phyloP scores from a whole-genome alignment of 2,888 invertebrate species.

The Tenodera sinensis region DNA sequence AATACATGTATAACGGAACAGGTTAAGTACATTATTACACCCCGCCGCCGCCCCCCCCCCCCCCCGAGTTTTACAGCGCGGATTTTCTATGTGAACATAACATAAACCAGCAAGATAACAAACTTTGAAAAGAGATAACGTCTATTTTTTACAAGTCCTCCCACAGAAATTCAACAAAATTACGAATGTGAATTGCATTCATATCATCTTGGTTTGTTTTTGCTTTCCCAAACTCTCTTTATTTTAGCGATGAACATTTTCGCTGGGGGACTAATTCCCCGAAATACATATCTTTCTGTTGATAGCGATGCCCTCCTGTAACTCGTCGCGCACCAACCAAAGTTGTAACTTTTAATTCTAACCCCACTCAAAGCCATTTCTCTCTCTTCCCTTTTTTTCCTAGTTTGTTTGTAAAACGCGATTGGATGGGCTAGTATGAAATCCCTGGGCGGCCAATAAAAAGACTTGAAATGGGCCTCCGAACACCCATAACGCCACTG shows the following conservation, averaged over 20 bases:
- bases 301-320: conserved; percentile 1
- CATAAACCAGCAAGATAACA: background rate
- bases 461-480: conserved; percentile 64
- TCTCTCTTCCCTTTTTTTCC: conserved; percentile 9
- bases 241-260: conserved; percentile 6
- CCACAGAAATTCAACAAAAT: background rate
- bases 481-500: conserved; percentile 65
- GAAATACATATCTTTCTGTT: conserved; percentile 10
- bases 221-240: background rate
- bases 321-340: background rate
- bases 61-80: background rate
- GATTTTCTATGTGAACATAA: background rate
- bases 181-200: background rate
- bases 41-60: no score
- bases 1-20: no score
- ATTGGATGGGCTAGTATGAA: conserved; percentile 23
- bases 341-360: conserved; percentile 31
- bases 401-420: conserved; percentile 25
- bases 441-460: conserved; percentile 58
- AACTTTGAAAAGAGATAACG: background rate
- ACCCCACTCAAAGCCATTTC: conserved; percentile 3
- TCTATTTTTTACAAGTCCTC: background rate
- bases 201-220: background rate
- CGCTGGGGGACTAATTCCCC: background rate
- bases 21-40: no score